Evolutionary conservation across 2,888 invertebrate species (phyloP), one percentile per base, ranked within the genome.

Genomic region (Philereme transversata): DNA sequence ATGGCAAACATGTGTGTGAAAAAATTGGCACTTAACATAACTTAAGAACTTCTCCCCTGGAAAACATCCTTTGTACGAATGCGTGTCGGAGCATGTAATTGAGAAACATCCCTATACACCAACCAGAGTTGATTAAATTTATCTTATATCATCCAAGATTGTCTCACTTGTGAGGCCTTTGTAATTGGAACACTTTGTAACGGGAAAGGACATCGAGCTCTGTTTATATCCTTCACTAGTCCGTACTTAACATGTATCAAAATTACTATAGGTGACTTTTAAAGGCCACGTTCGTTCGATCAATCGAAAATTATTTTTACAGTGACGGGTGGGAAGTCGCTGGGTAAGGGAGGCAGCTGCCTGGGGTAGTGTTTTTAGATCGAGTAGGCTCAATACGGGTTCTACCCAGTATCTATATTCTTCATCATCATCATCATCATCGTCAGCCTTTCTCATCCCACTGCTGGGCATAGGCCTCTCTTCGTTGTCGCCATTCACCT

Each of bases 111-210:
- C 47, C 54, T 49, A 54, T 50, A 51, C 44, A 65, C 62, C 55
- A 60, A 52, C 49, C 51, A 63, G 63, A 57, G 58, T 65, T 63
- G 68, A 70, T 67, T 67, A 70, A 64, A 66, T 64, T 68, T 68
- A 59, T 68, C 55, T 62, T 65, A 58, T 49, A 52, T 49, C 57
- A 57, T 53, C 64, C 57, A 56, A 65, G 57, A 67, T 60, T 57
- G 62, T 62, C 58, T 60, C 60, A 68, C 60, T 62, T 65, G 60
- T 55, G 50, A 56, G 51, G 59, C 64, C 64, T 61, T 64, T 64
- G 65, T 67, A 65, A 70, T 67, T 64, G 65, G 57, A 59, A 50
- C 51, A 58, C 49, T 55, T 63, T 57, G 51, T 40, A 48, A 54
- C 52, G 47, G 43, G 49, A 50, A 47, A 52, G 53, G 52, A 43